phyloP scores from a whole-genome alignment of 2,888 invertebrate genomes.

The Philaethria dido region DNA sequence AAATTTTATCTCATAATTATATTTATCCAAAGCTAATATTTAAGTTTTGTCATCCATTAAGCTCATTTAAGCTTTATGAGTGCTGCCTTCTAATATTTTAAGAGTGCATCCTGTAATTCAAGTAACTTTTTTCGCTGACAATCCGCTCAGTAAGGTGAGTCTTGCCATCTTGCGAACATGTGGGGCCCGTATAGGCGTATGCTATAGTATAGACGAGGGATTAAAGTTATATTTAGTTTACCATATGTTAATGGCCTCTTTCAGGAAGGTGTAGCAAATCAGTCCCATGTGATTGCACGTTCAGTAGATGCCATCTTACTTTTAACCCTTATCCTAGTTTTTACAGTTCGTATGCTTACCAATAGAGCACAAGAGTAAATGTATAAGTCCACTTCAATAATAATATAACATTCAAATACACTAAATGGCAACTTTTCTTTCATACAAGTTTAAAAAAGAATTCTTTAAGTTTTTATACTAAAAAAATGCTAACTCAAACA shows the following conservation, averaged over 20 bases:
- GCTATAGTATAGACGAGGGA: conserved; percentile 55
- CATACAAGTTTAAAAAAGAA: conserved; percentile 12
- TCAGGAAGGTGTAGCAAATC: conserved; percentile 58
- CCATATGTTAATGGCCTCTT: conserved; percentile 68
- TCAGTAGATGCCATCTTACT: conserved; percentile 55
- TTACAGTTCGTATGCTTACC: not conserved
- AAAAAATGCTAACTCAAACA: conserved; percentile 35
- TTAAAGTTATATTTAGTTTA: conserved; percentile 73
- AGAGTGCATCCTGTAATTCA: conserved; percentile 80
- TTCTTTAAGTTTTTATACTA: conserved; percentile 4
- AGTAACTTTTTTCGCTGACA: conserved; percentile 72
- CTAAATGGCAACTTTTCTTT: conserved; percentile 15
- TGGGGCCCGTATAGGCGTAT: conserved; percentile 62
- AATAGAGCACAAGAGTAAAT: not conserved
- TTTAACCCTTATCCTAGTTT: conserved; percentile 41
- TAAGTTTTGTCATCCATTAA: conserved; percentile 10
- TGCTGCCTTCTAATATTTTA: conserved; percentile 57
- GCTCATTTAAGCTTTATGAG: conserved; percentile 34
- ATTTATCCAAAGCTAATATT: not conserved
- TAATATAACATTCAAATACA: conserved; percentile 11
- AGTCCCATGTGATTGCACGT: conserved; percentile 41
- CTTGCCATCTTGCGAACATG: conserved; percentile 78
- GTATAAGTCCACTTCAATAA: not conserved
- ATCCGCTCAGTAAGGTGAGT: conserved; percentile 72
- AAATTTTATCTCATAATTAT: not conserved